phyloP scores from a whole-genome alignment of 2,888 invertebrate species.

The Amiota communis region DNA sequence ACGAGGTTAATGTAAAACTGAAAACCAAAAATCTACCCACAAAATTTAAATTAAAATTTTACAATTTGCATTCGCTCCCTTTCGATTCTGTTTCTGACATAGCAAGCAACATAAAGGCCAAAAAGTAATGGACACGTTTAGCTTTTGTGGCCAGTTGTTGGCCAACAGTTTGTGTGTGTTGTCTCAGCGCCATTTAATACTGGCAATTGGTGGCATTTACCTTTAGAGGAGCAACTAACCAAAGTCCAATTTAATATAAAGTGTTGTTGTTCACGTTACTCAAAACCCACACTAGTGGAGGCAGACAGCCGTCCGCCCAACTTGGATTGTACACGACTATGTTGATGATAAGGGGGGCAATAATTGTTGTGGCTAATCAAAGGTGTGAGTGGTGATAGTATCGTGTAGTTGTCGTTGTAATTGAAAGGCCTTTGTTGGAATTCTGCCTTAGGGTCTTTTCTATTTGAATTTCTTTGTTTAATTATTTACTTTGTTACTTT shows the following conservation, averaged over 20 bases:
- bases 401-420: too few relatives aligned
- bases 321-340: too few relatives aligned
- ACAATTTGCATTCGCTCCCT: too few relatives aligned
- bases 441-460: too few relatives aligned
- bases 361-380: too few relatives aligned
- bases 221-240: background rate
- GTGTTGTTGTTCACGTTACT: background rate
- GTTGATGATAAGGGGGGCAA: too few relatives aligned
- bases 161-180: background rate
- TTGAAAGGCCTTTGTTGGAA: too few relatives aligned
- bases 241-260: background rate
- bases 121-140: background rate
- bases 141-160: background rate
- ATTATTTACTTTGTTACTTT: too few relatives aligned
- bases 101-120: constrained; percentile 6
- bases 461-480: too few relatives aligned
- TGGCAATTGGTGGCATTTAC: constrained; percentile 13
- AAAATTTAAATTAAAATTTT: background rate
- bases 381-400: too few relatives aligned
- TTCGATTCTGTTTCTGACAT: too few relatives aligned
- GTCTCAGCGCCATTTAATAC: constrained; percentile 6
- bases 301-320: too few relatives aligned
- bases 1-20: background rate
- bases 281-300: background rate
- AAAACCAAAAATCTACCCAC: constrained; percentile 2